Evolutionary conservation across 1,140 invertebrate species (phyloP), one percentile per base, ranked within the genome.

Genomic region (Samia ricini): DNA sequence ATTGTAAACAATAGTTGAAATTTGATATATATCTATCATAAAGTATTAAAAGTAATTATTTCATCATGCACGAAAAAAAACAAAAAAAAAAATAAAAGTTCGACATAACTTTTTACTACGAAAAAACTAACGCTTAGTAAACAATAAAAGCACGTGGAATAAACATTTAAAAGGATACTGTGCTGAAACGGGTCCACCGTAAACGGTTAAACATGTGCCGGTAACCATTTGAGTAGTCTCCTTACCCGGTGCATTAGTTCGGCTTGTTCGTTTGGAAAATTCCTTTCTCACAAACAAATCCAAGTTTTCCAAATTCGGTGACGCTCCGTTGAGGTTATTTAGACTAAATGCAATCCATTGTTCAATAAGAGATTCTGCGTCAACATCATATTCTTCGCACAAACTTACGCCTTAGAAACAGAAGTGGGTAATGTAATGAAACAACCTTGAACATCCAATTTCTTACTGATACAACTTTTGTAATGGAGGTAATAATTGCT

Each of bases 301-400:
- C 26, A 95, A 85, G 71, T 91, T 87, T 21, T 92, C 91, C 19
- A 91, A 58, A 54, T 91, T 92, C 19, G 93, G 93, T 23, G 92
- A 81, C 0, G 91, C 91, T 18, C 92, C 92, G 61, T 92, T 89
- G 60, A 93, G 83, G 76, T 93, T 76, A 12, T 93, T 93, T 60
- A 93, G 81, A 69, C 92, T 93, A 68, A 92, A 94, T 12, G 94
- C 93, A 88, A 93, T 92, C 94, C 94, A 95, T 87, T 92, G 91
- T 74, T 94, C 93, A 60, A 92, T 93, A 69, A 94, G 92, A 75
- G 93, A 92, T 77, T 93, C 93, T 56, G 93, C 92, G 62, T 93
- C 92, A n/a, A 94, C 79, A 75, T 91, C 84, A 68, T 94, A 92
- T 56, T 84, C 82, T 63, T 90, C 77, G 71, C 93, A 94, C 67